Evolutionary conservation across 2,888 invertebrate genomes (phyloP), one percentile per base, ranked within the genome.

Genomic region (Chloromyia formosa): DNA sequence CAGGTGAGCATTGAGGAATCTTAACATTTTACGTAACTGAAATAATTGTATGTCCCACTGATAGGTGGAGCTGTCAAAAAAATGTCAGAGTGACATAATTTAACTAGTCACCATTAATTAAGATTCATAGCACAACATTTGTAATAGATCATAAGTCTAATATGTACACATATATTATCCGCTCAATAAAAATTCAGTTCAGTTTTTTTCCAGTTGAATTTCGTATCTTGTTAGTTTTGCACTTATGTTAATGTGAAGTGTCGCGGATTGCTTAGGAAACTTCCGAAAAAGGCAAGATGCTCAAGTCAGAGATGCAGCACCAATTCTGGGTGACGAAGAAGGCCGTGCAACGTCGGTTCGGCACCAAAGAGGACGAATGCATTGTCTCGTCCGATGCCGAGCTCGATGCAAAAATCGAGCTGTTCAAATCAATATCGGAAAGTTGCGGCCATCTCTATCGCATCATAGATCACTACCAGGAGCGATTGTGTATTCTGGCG

Each of bases 271-370:
- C 40, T 10, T 18, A 7, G 22, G 14, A 35, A 61, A 61, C 27
- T 5, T 2, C 18, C 20, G 16, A 16, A 35, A 35, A 35, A 4
- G 7, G 27, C 42, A 81, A 80, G 76, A 84, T 84, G 84, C 78
- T 85, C 74, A 84, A 84, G 75, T 83, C 84, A 0, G 90, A 90
- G 82, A 92, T 97, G 91, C 95, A 96, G 85, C 95, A 97, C 86
- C 96, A 97, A 80, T 98, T 95, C 86, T 99, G 98, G 98, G 94
- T 98, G 74, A 98, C 98, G 7, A 98, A 98, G 84, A 98, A 98
- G 86, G 93, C 94, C 75, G 93, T 98, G 61, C 90, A 95, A 79
- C 90, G 95, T 81, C 97, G 96, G 87, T 87, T 98, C 68, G 97
- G 97, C 42, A 94, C 94, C 80, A 98, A 98, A 87, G 98, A 99